Percentiles rank a stretch among this genome's conserved stretches.
These are phyloP conservation scores for Leptinotarsa tumamoca DNA, from an alignment of 2,888 invertebrate genomes.

Conservation along the genomic window DNA sequence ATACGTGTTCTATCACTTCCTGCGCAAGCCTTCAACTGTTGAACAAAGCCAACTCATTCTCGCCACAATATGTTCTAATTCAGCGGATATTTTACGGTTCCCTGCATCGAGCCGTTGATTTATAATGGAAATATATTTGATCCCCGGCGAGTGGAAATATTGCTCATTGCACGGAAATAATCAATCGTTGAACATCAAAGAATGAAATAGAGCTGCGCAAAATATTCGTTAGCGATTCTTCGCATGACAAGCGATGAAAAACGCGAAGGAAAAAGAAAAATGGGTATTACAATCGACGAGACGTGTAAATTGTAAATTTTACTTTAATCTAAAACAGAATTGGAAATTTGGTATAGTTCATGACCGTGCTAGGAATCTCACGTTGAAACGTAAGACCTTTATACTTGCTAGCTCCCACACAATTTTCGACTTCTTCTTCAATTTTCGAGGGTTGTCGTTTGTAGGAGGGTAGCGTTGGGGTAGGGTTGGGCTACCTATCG, in stretches of 20 bases:
- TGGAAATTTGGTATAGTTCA: no score
- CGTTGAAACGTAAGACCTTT: no score
- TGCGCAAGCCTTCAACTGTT: constrained; percentile 45
- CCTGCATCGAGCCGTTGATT: constrained; percentile 6
- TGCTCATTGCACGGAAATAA: constrained; percentile 4
- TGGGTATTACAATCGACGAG: not conserved
- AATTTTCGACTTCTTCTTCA: no score
- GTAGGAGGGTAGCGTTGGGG: no score
- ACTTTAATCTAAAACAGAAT: no score
- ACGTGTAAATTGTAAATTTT: not conserved
- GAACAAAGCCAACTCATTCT: constrained; percentile 45
- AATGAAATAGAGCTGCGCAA: not conserved
- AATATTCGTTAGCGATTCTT: not conserved
- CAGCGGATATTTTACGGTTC: constrained; percentile 30
- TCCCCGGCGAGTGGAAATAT: not conserved
- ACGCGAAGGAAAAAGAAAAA: not conserved
- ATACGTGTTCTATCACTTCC: constrained; percentile 52
- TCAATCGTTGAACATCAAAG: constrained; percentile 1
- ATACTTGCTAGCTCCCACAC: no score
- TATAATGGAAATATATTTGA: constrained; percentile 3
- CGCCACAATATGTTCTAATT: constrained; percentile 42
- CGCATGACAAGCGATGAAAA: not conserved
- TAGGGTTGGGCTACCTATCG: no score
- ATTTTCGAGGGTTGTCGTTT: no score
- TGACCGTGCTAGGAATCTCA: no score